Percentiles rank a stretch among this genome's conserved stretches.
phyloP scores from a whole-genome alignment of 2,797 vertebrate species.

The Prunella strophiata region DNA sequence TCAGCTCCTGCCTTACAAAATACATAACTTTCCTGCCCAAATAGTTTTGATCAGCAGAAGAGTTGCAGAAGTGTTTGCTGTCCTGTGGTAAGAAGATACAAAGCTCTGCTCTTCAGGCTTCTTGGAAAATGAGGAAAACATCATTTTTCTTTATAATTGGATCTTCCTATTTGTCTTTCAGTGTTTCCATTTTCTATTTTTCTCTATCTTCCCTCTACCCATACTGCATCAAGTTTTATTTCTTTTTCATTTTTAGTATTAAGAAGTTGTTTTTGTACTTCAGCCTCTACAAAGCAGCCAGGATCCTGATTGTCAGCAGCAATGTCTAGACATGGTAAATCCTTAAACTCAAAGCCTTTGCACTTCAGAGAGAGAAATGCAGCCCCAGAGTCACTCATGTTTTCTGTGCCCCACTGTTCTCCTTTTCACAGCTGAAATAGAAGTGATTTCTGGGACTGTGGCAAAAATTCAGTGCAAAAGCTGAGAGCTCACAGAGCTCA shows the following conservation, averaged over 20 bases:
- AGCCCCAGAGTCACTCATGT: rapidly evolving
- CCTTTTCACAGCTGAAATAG: background rate
- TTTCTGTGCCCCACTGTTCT: background rate
- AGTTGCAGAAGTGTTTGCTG: background rate
- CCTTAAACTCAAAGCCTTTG: conserved; percentile 27
- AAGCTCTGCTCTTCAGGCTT: background rate
- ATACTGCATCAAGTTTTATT: background rate
- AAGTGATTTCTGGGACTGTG: background rate
- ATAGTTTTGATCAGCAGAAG: conserved; percentile 25
- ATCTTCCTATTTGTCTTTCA: background rate
- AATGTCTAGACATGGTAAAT: conserved; percentile 44
- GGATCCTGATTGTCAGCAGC: conserved; percentile 5
- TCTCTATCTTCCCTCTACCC: background rate
- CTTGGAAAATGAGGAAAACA: background rate
- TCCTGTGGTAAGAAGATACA: background rate
- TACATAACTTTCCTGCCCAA: background rate
- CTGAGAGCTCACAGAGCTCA: background rate
- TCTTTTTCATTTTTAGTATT: background rate
- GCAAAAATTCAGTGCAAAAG: background rate
- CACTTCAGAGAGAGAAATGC: background rate
- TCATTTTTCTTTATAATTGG: conserved; percentile 15
- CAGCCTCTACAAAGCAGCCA: background rate
- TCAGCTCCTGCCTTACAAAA: background rate
- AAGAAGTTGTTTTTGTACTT: background rate
- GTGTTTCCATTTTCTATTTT: background rate